Conservation (phyloP, 1,140 invertebrate species). For the Copidosoma floridanum region DNA sequence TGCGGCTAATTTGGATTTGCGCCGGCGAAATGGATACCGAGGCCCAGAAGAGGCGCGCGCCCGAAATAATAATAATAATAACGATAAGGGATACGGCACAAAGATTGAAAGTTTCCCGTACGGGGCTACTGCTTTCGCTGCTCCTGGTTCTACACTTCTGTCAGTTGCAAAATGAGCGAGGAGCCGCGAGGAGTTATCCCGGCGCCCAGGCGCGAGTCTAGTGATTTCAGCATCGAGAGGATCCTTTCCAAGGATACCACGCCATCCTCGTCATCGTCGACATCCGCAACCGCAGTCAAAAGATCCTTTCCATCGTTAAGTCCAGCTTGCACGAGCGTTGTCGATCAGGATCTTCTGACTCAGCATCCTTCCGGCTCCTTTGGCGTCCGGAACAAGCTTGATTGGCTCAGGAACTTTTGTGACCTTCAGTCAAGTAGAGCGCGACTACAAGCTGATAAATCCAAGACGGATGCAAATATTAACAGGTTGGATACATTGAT, state of each 20-base stretch:
- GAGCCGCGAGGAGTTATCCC: constrained; percentile 11
- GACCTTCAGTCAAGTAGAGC: not conserved
- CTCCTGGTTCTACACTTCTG: no score
- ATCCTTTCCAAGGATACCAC: constrained; percentile 39
- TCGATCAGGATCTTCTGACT: no score
- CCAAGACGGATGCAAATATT: constrained; percentile 42
- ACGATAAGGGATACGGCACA: no score
- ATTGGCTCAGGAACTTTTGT: constrained; percentile 8
- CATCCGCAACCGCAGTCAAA: not conserved
- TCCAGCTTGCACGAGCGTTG: no score
- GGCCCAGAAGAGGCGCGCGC: constrained; percentile 28
- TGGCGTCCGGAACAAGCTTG: not conserved
- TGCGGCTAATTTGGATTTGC: constrained; percentile 51
- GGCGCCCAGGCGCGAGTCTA: constrained; percentile 25
- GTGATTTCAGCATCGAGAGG: constrained; percentile 49
- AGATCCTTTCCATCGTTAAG: not conserved
- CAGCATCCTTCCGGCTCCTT: not conserved
- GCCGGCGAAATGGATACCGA: constrained; percentile 37
- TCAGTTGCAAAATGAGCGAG: constrained; percentile 41
- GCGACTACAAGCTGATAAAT: not conserved
- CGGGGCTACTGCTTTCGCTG: no score
- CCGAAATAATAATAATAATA: not conserved
- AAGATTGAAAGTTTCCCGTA: no score
- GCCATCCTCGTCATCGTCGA: not conserved
- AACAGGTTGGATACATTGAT: no score